phyloP scores from a whole-genome alignment of 2,888 invertebrate species.

The Seira musarum region DNA sequence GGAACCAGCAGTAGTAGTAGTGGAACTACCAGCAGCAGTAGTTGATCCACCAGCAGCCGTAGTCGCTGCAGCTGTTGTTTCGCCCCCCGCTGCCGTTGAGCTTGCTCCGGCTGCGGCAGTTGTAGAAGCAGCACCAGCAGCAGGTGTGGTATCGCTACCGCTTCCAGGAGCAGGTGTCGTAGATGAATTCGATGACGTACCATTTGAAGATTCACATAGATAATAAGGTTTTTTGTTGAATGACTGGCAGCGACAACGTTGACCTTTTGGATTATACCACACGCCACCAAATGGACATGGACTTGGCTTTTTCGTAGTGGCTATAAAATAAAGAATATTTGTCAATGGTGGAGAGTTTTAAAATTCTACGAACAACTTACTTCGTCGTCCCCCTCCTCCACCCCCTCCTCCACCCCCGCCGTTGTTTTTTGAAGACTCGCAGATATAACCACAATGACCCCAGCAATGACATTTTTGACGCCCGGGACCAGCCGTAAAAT shows the following conservation, averaged over 20 bases:
- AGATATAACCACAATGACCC: conserved; percentile 42
- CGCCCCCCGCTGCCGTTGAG: neutral
- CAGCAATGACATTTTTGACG: conserved; percentile 31
- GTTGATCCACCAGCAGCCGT: neutral
- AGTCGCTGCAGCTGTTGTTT: neutral
- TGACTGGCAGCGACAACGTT: conserved; percentile 32
- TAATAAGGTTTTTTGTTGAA: conserved; percentile 22
- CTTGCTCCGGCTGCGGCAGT: neutral
- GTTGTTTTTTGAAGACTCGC: neutral
- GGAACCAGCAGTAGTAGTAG: neutral
- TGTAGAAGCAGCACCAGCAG: neutral
- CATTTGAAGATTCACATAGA: conserved; percentile 15
- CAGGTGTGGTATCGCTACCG: neutral
- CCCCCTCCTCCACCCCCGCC: neutral
- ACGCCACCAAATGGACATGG: conserved; percentile 27
- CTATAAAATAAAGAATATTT: neutral
- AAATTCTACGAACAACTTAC: neutral
- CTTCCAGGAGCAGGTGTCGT: neutral
- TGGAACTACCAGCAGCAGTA: neutral
- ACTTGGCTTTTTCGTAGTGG: conserved; percentile 9
- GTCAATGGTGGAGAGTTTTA: neutral
- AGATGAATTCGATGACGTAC: neutral
- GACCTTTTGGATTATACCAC: conserved; percentile 29
- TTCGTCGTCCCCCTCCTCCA: neutral
- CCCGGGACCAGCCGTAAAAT: neutral